Percentiles rank a stretch among this genome's conserved stretches.
phyloP scores from a whole-genome alignment of 2,113 vertebrate genomes.

The Phylloscopus whistleri region DNA sequence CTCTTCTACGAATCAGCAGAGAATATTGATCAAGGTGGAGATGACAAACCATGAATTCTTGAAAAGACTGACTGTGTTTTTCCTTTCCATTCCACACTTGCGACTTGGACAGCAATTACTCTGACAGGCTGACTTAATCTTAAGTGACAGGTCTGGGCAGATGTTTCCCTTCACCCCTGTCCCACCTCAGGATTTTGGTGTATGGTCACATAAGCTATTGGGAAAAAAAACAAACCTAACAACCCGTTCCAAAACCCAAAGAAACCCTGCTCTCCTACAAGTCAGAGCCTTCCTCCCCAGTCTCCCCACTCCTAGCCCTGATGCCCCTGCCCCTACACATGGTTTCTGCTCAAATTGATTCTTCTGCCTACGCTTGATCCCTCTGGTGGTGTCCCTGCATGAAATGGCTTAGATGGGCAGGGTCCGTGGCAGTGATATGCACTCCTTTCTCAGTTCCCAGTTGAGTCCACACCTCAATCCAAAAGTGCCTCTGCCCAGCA shows the following conservation, averaged over 20 bases:
- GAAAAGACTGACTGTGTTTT: constrained; percentile 2
- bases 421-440: not conserved
- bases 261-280: not conserved
- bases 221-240: not conserved
- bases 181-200: not conserved
- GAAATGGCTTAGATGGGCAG: not conserved
- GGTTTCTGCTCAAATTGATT: not conserved
- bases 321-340: not conserved
- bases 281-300: not conserved
- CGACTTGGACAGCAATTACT: not conserved
- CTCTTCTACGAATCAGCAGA: not conserved
- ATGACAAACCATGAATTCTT: not conserved
- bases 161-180: not conserved
- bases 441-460: not conserved
- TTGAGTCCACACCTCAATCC: not conserved
- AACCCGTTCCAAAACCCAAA: not conserved
- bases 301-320: not conserved
- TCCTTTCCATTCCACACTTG: not conserved
- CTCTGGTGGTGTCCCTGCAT: not conserved
- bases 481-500: constrained; percentile 17
- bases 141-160: not conserved
- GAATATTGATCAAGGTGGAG: not conserved
- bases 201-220: not conserved
- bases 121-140: not conserved
- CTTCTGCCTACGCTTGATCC: not conserved